Conservation (phyloP, 2,797 vertebrate genomes). For the Smutsia gigantea region DNA sequence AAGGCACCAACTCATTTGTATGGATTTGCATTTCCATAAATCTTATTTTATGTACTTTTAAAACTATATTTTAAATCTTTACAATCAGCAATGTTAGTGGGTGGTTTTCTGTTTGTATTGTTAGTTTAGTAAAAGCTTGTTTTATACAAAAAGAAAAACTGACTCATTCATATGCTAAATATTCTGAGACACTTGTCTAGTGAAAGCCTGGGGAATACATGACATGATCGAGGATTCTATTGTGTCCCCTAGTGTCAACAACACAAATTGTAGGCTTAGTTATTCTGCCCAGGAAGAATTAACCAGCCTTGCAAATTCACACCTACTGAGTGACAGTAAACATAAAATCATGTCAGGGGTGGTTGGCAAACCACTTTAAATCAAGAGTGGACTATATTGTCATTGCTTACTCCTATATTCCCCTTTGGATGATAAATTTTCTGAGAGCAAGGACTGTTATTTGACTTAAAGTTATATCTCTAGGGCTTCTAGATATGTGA, state of each 20-base stretch:
- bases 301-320: background rate
- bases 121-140: background rate
- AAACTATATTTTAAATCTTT: constrained; percentile 18
- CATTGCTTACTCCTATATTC: background rate
- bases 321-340: background rate
- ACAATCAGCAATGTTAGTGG: background rate
- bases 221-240: background rate
- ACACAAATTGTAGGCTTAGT: background rate
- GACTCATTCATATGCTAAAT: background rate
- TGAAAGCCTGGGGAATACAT: background rate
- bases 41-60: background rate
- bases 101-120: constrained; percentile 5
- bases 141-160: constrained; percentile 28
- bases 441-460: background rate
- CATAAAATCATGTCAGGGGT: background rate
- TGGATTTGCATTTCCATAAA: background rate
- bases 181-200: background rate
- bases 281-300: background rate
- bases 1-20: background rate
- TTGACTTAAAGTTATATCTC: background rate
- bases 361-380: background rate
- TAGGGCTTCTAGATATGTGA: background rate
- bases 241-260: background rate
- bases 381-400: background rate
- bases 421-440: background rate